Evolutionary conservation across 2,888 invertebrate genomes (phyloP), one percentile per base, ranked within the genome.

Genomic region (Himalopsyche tibetana): DNA sequence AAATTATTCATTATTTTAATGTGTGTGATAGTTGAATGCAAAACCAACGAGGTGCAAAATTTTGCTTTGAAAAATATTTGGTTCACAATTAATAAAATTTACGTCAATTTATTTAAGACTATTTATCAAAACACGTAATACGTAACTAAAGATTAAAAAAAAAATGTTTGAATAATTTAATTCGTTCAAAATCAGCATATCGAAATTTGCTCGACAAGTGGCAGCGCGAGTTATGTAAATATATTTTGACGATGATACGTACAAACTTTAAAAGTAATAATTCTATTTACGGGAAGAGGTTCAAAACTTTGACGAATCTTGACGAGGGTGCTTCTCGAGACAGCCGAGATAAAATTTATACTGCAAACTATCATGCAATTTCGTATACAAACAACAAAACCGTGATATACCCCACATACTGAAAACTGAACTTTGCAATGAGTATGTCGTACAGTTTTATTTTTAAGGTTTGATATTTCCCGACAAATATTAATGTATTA

Each of bases 241-340:
- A 63, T 63, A 63, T 19, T 63, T 19, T 2, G 4, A 19, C n/a
- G 19, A 8, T 5, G 28, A 63, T 38, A 74, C 12, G 36, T 74
- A 36, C 12, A 38, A 74, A 74, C 74, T 74, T 74, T 36, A 74
- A 36, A 74, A 74, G 12, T 74, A 74, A 38, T 74, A 38, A 74
- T 74, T 74, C 4, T 15, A 74, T 74, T 74, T 74, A 74, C 36
- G 74, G 9, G 74, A 74, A 74, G 36, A 36, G 74, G 74, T 74
- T 36, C 36, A 74, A 74, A 74, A 38, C 74, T 38, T 74, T 74
- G 74, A 74, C 15, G 38, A 74, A 36, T 36, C 74, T 38, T 74
- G 74, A 74, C 74, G 74, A 74, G 74, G 74, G 74, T 74, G 36
- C 74, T 36, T 4, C 36, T 19, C 15, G 12, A 74, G 36, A 74